A percentile compares a stretch with the other conserved stretches of the same genome.
Evolutionary conservation across 2,888 invertebrate species (phyloP).

Genomic region (Lymantria monacha): DNA sequence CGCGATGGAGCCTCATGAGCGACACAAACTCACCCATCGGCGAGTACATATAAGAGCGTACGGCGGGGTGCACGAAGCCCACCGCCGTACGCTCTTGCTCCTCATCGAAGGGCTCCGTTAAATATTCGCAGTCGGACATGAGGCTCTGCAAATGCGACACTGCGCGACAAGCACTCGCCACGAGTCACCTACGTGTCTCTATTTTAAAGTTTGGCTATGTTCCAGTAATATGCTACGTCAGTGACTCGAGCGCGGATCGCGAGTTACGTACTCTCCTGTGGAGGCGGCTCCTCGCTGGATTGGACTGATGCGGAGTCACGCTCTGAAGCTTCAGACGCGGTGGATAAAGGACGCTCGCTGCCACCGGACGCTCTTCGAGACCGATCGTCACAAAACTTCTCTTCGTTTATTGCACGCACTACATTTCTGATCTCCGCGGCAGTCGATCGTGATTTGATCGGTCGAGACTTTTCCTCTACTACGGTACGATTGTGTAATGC

Average conservation of each 20-base stretch:
- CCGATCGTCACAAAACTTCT: constrained; percentile 47
- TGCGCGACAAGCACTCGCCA: constrained; percentile 72
- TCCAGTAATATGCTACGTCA: constrained; percentile 76
- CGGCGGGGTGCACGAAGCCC: constrained; percentile 73
- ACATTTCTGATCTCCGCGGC: constrained; percentile 52
- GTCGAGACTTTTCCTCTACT: constrained; percentile 59
- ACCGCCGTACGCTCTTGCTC: constrained; percentile 69
- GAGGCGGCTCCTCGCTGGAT: constrained; percentile 78
- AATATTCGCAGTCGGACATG: constrained; percentile 80
- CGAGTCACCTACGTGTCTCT: constrained; percentile 75
- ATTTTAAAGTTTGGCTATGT: constrained; percentile 77
- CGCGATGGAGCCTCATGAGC: constrained; percentile 51
- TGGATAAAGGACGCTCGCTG: constrained; percentile 74
- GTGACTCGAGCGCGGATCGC: constrained; percentile 65
- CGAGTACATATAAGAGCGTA: constrained; percentile 81
- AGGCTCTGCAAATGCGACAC: constrained; percentile 74
- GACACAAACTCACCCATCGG: constrained; percentile 74
- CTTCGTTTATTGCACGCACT: constrained; percentile 47
- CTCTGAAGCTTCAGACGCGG: constrained; percentile 75
- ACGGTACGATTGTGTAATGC: constrained; percentile 70
- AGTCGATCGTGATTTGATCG: constrained; percentile 56
- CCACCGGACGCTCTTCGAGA: constrained; percentile 62
- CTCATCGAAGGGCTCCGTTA: constrained; percentile 75
- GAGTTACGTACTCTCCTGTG: constrained; percentile 75
- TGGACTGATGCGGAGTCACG: constrained; percentile 76